Conservation (phyloP, 2,113 vertebrate genomes). For the Illadopsis cleaveri region DNA sequence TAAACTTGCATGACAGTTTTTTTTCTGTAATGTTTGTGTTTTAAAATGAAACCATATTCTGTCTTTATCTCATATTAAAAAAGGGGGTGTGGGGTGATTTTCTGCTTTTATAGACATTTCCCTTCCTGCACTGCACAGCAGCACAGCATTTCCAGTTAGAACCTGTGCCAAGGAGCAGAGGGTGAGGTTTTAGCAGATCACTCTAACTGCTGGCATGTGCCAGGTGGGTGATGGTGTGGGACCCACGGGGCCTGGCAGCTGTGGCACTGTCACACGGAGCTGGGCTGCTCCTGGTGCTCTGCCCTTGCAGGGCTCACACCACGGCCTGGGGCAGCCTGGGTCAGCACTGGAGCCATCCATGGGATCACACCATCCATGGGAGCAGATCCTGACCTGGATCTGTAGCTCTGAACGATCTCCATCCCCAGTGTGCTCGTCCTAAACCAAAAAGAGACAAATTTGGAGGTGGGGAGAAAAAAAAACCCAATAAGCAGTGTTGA, state of each 20-base stretch:
- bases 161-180: neutral
- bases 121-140: fast-evolving
- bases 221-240: fast-evolving
- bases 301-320: fast-evolving
- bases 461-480: too few relatives aligned
- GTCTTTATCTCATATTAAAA: neutral
- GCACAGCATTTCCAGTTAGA: neutral
- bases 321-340: fast-evolving
- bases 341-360: fast-evolving
- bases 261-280: fast-evolving
- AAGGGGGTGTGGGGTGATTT: neutral
- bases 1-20: neutral
- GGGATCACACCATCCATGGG: neutral
- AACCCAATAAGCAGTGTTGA: fast-evolving
- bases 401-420: neutral
- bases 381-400: neutral
- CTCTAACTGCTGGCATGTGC: neutral
- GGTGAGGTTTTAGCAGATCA: neutral
- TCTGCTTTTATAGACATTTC: neutral
- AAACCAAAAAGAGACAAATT: neutral
- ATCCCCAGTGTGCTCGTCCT: neutral
- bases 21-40: neutral
- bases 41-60: neutral
- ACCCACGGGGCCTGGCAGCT: neutral
- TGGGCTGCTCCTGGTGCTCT: neutral